Evolutionary conservation across 2,797 vertebrate species (phyloP), one percentile per base, ranked within the genome.

Genomic region (Delichon dasypus): DNA sequence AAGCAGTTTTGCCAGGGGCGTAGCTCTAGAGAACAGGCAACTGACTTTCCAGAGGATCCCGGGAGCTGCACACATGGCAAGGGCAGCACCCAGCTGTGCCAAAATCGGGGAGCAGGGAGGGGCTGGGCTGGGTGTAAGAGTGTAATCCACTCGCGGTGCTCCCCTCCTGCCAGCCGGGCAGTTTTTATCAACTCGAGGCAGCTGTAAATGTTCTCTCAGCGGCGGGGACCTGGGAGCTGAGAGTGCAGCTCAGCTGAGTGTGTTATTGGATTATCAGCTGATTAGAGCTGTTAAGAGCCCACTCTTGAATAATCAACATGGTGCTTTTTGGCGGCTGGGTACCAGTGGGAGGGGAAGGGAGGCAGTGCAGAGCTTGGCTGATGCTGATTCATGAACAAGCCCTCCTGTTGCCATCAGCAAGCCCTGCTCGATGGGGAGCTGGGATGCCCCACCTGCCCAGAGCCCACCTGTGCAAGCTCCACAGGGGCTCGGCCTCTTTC

Each of bases 221-320:
- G 1, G 77, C 87, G 53, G 79, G 78, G 94, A 94, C 93, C 85
- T 36, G 86, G 77, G 94, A 96, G 82, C 87, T 60, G 84, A 64
- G 84, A 95, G 93, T 64, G 76, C 74, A 55, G 91, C 93, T 96
- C 90, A 87, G 93, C 94, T 94, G 91, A 92, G 94, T 94, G 93
- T 85, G 87, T 97, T 95, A 97, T 97, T 97, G 96, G 97, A 97
- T 97, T 97, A 97, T 91, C 94, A 95, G 48, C 94, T 90, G 93
- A 96, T 96, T 96, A 97, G 91, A 92, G 89, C 85, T 95, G 95
- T 93, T 97, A 97, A 95, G 92, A 93, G 86, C 94, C 93, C 79
- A 91, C 90, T 96, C 93, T 93, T 93, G 96, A 95, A 94, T 95
- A 96, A 96, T 96, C 91, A 96, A 96, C 94, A 92, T 54, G 89